Percentiles rank a stretch among this genome's conserved stretches.
Conservation (phyloP, 2,113 vertebrate species). For the Picathartes gymnocephalus region DNA sequence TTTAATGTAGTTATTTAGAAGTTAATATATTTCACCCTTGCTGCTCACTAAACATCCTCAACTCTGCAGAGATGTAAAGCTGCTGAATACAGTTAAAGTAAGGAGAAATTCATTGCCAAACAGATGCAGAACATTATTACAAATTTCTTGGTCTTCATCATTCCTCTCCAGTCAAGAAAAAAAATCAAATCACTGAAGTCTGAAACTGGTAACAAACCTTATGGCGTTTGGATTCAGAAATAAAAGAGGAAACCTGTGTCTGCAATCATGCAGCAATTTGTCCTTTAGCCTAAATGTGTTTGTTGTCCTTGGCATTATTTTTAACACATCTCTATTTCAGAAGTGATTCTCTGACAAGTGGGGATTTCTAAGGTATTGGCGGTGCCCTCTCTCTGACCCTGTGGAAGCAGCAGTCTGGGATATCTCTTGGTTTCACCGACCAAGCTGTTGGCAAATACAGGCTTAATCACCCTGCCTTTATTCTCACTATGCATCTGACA, state of each 20-base stretch:
- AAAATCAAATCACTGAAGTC: background rate
- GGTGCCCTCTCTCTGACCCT: background rate
- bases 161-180: conserved; percentile 13
- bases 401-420: background rate
- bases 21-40: conserved; percentile 9
- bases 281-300: background rate
- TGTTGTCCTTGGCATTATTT: background rate
- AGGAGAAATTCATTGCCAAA: conserved; percentile 24
- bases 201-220: conserved; percentile 12
- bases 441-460: background rate
- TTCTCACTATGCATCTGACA: background rate
- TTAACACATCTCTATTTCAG: background rate
- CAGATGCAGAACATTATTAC: conserved; percentile 43
- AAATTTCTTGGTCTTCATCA: conserved; percentile 28
- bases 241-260: background rate
- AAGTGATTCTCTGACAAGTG: background rate
- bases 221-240: background rate
- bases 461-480: background rate
- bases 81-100: background rate
- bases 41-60: background rate
- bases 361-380: background rate
- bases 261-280: background rate
- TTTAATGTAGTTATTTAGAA: conserved; percentile 17
- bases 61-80: background rate
- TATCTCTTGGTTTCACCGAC: background rate